phyloP scores from a whole-genome alignment of 2,888 invertebrate species.

The Rapana venosa region DNA sequence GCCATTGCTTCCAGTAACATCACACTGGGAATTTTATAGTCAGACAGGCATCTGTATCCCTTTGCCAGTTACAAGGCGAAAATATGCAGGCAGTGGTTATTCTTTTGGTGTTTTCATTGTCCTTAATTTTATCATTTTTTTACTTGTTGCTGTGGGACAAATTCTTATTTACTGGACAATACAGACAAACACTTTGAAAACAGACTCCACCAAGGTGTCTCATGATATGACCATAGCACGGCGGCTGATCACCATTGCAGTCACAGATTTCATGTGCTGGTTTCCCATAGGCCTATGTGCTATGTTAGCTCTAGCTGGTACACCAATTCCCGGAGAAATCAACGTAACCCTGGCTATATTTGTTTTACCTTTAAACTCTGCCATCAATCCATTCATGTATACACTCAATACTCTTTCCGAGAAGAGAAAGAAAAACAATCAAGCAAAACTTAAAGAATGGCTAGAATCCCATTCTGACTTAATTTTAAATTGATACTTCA shows the following conservation, averaged over 20 bases:
- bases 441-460: neutral
- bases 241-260: neutral
- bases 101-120: neutral
- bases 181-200: neutral
- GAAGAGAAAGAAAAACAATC: neutral
- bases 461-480: neutral
- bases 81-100: neutral
- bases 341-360: neutral
- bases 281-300: constrained; percentile 3
- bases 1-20: neutral
- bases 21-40: neutral
- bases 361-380: neutral
- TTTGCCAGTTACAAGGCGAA: neutral
- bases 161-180: neutral
- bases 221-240: constrained; percentile 8
- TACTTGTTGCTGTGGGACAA: neutral
- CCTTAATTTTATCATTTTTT: neutral
- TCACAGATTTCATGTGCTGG: constrained; percentile 24
- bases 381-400: constrained; percentile 2
- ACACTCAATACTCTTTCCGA: neutral
- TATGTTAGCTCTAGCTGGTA: neutral
- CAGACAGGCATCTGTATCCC: constrained; percentile 16
- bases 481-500: no score
- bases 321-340: neutral
- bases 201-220: neutral